Evolutionary conservation across 2,113 vertebrate species (phyloP).

Genomic region (Mola mola): DNA sequence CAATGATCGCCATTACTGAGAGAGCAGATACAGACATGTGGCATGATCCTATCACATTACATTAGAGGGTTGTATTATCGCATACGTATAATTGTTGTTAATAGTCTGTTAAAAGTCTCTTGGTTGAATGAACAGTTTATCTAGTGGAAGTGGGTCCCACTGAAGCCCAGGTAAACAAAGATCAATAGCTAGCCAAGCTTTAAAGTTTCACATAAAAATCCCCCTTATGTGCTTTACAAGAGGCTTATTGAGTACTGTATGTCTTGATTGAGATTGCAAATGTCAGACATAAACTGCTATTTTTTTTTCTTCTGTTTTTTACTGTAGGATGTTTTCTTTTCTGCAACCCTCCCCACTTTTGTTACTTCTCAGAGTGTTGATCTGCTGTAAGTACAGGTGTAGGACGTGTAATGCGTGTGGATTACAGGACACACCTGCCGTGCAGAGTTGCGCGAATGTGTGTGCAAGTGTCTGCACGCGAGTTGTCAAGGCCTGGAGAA

Average conservation of each 20-base stretch:
- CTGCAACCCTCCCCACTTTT: constrained; percentile 11
- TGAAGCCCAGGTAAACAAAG: constrained; percentile 68
- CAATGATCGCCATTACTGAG: constrained; percentile 5
- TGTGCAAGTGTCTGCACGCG: background rate
- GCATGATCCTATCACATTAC: constrained; percentile 26
- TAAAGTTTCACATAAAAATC: constrained; percentile 72
- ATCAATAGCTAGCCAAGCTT: constrained; percentile 53
- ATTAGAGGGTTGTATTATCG: constrained; percentile 4
- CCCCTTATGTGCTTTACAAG: constrained; percentile 65
- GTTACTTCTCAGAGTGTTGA: background rate
- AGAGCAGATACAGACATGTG: constrained; percentile 3
- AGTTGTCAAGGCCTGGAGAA: constrained; percentile 39
- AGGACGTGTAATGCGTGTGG: background rate
- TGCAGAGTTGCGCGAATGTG: background rate
- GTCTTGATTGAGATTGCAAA: constrained; percentile 49
- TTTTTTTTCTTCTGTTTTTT: constrained; percentile 46
- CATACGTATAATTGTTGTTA: constrained; percentile 22
- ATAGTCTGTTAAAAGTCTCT: constrained; percentile 52
- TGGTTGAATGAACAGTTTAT: constrained; percentile 67
- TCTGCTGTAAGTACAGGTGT: background rate
- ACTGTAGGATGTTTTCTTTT: constrained; percentile 34
- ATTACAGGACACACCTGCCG: too few species aligned
- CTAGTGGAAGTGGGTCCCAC: constrained; percentile 76
- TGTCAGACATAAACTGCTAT: constrained; percentile 44
- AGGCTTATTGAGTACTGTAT: constrained; percentile 47